phyloP scores from a whole-genome alignment of 2,113 vertebrate species.

The Crocuta crocuta region DNA sequence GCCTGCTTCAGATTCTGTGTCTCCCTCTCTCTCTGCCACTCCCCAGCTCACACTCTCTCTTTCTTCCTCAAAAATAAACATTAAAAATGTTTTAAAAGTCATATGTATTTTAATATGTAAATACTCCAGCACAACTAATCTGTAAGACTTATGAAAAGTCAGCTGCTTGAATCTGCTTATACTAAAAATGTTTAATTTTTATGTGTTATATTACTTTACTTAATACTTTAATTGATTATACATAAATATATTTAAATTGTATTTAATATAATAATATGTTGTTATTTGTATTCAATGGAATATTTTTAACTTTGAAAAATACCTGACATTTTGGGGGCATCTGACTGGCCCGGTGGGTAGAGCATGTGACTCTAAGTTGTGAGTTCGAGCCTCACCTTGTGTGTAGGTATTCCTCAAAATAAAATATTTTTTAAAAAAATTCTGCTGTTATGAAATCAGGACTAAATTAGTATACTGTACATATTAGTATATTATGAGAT shows the following conservation, averaged over 20 bases:
- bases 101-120: too few relatives aligned
- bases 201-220: neutral
- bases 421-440: too few relatives aligned
- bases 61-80: too few relatives aligned
- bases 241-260: neutral
- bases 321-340: neutral
- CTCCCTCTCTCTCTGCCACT: too few relatives aligned
- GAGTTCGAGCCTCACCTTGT: too few relatives aligned
- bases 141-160: neutral
- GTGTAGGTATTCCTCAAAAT: too few relatives aligned
- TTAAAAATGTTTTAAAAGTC: too few relatives aligned
- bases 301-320: conserved; percentile 14
- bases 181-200: conserved; percentile 11
- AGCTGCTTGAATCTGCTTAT: neutral
- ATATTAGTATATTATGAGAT: neutral
- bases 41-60: too few relatives aligned
- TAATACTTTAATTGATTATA: neutral
- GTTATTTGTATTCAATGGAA: neutral
- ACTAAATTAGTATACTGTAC: neutral
- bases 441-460: neutral
- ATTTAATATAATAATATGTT: neutral
- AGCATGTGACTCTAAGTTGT: too few relatives aligned
- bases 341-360: too few relatives aligned
- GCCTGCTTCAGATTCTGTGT: too few relatives aligned
- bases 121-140: too few relatives aligned